Percentiles rank a stretch among this genome's conserved stretches.
Conservation (phyloP, 2,888 invertebrate genomes). For the Agrochola lota region DNA sequence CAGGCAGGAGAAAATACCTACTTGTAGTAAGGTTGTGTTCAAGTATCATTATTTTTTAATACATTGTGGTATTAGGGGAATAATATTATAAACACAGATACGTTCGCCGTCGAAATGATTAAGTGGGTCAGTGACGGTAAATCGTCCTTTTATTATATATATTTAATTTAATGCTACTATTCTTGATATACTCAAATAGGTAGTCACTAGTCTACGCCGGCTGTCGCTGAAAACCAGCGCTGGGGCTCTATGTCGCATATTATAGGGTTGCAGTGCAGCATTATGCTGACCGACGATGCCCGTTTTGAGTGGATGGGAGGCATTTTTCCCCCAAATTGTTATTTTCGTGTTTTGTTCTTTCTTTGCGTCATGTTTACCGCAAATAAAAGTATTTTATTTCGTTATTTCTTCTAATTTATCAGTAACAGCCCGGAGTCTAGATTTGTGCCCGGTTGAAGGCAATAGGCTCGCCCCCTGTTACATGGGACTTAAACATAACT, state of each 20-base stretch:
- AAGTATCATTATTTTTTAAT: background rate
- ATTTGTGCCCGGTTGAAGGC: background rate
- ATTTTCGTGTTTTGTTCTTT: too few relatives aligned
- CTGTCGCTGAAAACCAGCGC: too few relatives aligned
- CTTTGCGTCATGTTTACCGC: too few relatives aligned
- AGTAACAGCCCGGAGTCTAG: background rate
- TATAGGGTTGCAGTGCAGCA: too few relatives aligned
- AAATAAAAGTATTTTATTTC: too few relatives aligned
- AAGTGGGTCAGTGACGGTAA: background rate
- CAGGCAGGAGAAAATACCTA: constrained; percentile 19
- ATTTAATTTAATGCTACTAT: background rate
- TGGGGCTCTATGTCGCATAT: too few relatives aligned
- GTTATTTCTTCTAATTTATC: too few relatives aligned
- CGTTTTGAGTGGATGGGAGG: too few relatives aligned
- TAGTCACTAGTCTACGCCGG: too few relatives aligned
- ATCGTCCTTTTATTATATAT: background rate
- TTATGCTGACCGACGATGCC: background rate
- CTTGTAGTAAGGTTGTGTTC: background rate
- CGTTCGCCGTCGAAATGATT: background rate
- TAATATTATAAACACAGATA: background rate
- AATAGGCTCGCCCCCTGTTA: background rate
- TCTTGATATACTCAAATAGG: background rate
- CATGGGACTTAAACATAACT: too few relatives aligned
- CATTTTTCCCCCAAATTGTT: too few relatives aligned
- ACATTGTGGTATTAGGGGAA: background rate